Base-by-base conservation (phyloP, 1,140 invertebrate species). In the Diachasmimorpha longicaudata region DNA sequence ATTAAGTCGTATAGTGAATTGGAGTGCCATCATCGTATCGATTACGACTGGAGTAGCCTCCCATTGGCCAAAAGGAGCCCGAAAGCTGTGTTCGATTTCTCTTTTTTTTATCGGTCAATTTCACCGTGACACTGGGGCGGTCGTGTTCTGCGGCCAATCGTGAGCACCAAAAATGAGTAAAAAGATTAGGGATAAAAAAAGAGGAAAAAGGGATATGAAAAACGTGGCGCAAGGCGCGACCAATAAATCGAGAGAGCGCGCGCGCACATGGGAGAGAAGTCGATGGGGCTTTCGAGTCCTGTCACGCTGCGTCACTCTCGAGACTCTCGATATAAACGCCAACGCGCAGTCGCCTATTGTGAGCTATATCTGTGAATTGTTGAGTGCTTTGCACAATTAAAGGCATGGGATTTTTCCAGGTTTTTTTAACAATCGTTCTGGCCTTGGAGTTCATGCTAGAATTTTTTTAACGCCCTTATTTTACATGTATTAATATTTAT, bases 71-170 rank as follows among this genome's bases (percentile, higher is more conserved):
- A 14, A 31, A 42, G 72, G 68, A 73, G 36, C 75, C 73, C 76
- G 82, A 85, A 86, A 83, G 80, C 81, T 81, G 83, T 81, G 82
- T 82, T 83, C 82, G 80, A 63, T 63, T 72, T 80, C 80, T 81
- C 78, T 79, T 82, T 73, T 55, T 63, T 48, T 63, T 58, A 83
- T 82, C 83, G 84, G 81, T 87, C 85, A 83, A 87, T 88, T 88
- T 87, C 85, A 87, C 85, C 85, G 82, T 86, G 85, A 85, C 86
- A 84, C 82, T 77, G 81, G 80, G 63, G 42, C 39, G 37, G 70
- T 14, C 81, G 82, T 79, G 82, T 77, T 76, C 79, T 70, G 77
- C 78, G 72, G 77, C 84, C 85, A 87, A 86, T 86, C 85, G 13
- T 78, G 77, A 80, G 79, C 79, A 79, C 58, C 58, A 23, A 63